Percentiles rank a stretch among this genome's conserved stretches.
Conservation (phyloP, 2,888 invertebrate species). For the Scaptodrosophila latifasciaeformis region DNA sequence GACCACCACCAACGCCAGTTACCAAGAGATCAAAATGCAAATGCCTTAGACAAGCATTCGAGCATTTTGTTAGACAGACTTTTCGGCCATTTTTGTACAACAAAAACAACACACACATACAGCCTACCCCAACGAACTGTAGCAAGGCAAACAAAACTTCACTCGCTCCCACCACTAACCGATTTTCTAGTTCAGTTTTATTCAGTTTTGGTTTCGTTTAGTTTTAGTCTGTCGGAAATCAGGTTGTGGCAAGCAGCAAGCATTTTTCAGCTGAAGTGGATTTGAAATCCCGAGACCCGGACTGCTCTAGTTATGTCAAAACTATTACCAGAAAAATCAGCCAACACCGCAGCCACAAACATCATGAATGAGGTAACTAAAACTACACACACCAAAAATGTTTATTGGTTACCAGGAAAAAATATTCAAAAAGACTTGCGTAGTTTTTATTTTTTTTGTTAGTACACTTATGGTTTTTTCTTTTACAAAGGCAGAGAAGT, state of each 20-base stretch:
- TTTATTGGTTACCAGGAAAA: conserved; percentile 10
- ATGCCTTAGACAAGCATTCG: conserved; percentile 61
- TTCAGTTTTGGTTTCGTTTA: too few relatives aligned
- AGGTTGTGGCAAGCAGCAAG: conserved; percentile 13
- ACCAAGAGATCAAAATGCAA: conserved; percentile 64
- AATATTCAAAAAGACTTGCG: too few relatives aligned
- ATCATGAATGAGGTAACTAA: conserved; percentile 5
- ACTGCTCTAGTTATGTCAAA: conserved; percentile 66
- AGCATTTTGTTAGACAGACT: conserved; percentile 64
- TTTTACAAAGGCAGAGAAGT: too few relatives aligned
- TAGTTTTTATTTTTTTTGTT: too few relatives aligned
- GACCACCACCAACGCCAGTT: conserved; percentile 31
- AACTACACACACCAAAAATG: too few relatives aligned
- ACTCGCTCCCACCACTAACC: too few relatives aligned
- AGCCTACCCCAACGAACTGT: too few relatives aligned
- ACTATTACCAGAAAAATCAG: conserved; percentile 21
- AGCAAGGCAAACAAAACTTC: too few relatives aligned
- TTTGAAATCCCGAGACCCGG: not conserved
- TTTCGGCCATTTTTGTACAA: too few relatives aligned
- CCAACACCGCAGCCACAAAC: not conserved
- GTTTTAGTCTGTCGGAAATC: not conserved
- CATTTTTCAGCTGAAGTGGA: conserved; percentile 1
- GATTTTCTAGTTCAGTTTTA: too few relatives aligned
- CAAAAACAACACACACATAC: too few relatives aligned
- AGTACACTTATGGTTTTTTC: too few relatives aligned